Evolutionary conservation across 2,113 vertebrate species (phyloP), one percentile per base, ranked within the genome.

Genomic region (Pipra filicauda): DNA sequence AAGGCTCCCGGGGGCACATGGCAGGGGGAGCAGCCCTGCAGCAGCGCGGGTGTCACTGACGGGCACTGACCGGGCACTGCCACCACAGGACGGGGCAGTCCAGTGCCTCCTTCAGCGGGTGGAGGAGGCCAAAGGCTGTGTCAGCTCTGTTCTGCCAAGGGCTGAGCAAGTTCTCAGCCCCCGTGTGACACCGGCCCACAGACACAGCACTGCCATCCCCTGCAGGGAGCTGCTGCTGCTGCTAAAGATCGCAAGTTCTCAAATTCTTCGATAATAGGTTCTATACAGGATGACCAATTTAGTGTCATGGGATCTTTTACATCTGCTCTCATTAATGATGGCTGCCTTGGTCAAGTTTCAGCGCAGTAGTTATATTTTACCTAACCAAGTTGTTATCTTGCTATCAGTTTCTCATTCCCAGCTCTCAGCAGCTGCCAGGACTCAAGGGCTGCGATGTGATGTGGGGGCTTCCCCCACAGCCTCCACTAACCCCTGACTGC

Each of bases 1-100:
- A 2, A 44, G 9, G 55, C 66, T 28, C 11, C 5, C 5, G 11
- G 67, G 0, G 46, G 5, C 71, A 9, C 81, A 62, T 3, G 59
- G 59, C 58, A 9, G 22, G n/a, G 22, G 33, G n/a, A 23, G 23
- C 22, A 11, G 23, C 28, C 0, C 26, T 0, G 44, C 37, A 8
- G 80, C 30, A 21, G 30, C 5, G 51, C 0, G 12, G 2, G 4
- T 1, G 24, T 1, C n/a, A 3, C 20, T 0, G n/a, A 26, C 0
- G 21, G 57, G 12, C 20, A 5, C 70, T 0, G 37, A 20, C 46
- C 48, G 22, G 4, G 24, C 52, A 1, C 3, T 4, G 82, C 0
- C 85, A 5, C 19, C 30, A 0, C 46, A 2, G 65, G 1, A 14
- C 33, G 20, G 19, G 5, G 4, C 30, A 11, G n/a, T 1, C 27